Percentiles rank a stretch among this genome's conserved stretches.
Conservation (phyloP, 1,140 invertebrate genomes). For the Rhopalosiphum maidis region DNA sequence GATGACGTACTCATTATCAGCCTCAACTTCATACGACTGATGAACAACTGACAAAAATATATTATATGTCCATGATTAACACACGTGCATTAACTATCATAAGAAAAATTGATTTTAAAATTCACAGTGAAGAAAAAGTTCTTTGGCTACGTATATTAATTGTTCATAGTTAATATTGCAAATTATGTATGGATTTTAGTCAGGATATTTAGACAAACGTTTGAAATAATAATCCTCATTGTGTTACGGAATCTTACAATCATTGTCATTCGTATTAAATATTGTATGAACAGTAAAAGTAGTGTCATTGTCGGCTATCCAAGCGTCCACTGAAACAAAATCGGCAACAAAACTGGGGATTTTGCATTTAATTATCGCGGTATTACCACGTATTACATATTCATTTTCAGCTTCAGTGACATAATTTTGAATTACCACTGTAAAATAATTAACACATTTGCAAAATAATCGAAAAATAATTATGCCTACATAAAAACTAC, state of each 20-base stretch:
- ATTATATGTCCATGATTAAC: background rate
- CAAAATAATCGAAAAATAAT: background rate
- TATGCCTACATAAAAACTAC: background rate
- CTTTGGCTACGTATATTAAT: background rate
- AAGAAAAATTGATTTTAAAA: background rate
- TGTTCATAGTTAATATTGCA: background rate
- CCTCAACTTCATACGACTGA: slow-evolving; percentile 81
- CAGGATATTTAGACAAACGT: background rate
- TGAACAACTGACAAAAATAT: slow-evolving; percentile 71
- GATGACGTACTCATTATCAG: slow-evolving; percentile 86
- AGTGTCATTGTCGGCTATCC: slow-evolving; percentile 63
- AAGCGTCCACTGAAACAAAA: slow-evolving; percentile 83
- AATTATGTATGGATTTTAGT: background rate
- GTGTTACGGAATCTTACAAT: background rate
- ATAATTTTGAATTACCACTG: slow-evolving; percentile 83
- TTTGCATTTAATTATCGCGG: slow-evolving; percentile 86
- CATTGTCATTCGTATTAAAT: background rate
- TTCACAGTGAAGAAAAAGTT: background rate
- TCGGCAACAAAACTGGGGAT: slow-evolving; percentile 87
- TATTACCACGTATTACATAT: slow-evolving; percentile 85
- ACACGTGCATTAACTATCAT: background rate
- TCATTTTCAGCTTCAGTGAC: slow-evolving; percentile 84
- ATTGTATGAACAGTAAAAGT: background rate
- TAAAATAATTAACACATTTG: background rate
- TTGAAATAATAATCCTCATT: background rate